Conservation (phyloP, 1,140 invertebrate species). For the Drosophila bipectinata region DNA sequence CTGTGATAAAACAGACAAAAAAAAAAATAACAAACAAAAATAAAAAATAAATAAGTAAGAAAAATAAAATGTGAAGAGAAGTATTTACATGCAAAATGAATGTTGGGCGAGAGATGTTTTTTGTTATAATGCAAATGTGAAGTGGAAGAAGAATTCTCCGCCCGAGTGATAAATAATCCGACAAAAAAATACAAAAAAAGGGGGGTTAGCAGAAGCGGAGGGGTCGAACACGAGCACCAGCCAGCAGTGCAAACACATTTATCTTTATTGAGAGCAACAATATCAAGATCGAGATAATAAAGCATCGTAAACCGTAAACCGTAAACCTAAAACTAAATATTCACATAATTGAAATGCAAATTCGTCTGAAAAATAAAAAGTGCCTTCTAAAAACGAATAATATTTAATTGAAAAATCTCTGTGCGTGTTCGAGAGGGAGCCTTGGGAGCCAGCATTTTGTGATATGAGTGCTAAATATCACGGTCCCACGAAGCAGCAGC, state of each 20-base stretch:
- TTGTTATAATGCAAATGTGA: constrained; percentile 72
- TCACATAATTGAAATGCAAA: constrained; percentile 40
- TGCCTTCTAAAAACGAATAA: constrained; percentile 34
- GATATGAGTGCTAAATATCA: constrained; percentile 83
- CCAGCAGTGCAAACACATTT: constrained; percentile 63
- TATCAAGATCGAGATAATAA: constrained; percentile 61
- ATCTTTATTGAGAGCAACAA: constrained; percentile 66
- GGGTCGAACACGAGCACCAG: constrained; percentile 10
- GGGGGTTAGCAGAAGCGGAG: neutral
- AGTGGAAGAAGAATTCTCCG: constrained; percentile 59
- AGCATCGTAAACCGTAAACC: constrained; percentile 42
- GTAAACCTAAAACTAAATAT: constrained; percentile 27
- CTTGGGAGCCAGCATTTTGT: constrained; percentile 56
- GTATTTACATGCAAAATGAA: constrained; percentile 64
- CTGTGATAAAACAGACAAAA: constrained; percentile 17
- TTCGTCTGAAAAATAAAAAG: constrained; percentile 20
- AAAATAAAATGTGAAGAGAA: constrained; percentile 43
- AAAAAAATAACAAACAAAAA: constrained; percentile 20
- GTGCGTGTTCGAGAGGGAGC: constrained; percentile 22
- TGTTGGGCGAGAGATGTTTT: constrained; percentile 46
- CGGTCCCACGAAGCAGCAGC: constrained; percentile 69
- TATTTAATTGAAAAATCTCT: neutral
- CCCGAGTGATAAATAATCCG: constrained; percentile 62
- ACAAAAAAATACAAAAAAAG: constrained; percentile 44
- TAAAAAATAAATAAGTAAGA: constrained; percentile 9